These are phyloP conservation scores for Neocrepidodera transversa DNA, from an alignment of 2,888 invertebrate genomes.

Conservation along the genomic window DNA sequence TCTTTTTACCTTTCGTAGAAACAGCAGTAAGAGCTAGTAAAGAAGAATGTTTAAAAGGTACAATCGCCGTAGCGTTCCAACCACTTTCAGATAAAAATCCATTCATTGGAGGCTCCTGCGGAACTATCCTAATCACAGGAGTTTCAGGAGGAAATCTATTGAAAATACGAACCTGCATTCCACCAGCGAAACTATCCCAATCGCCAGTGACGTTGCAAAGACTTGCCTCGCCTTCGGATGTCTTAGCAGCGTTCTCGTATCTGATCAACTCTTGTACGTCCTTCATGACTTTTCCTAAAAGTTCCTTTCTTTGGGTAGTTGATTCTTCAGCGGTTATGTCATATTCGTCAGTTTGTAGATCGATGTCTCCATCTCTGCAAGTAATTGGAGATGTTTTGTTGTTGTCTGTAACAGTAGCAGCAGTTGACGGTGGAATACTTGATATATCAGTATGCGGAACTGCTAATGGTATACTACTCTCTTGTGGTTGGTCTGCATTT, in stretches of 20 bases:
- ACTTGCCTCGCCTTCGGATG: conserved; percentile 18
- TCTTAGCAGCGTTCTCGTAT: conserved; percentile 30
- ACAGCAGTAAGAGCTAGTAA: conserved; percentile 49
- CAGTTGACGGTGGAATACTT: neutral
- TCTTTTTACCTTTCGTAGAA: conserved; percentile 44
- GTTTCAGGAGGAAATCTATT: neutral
- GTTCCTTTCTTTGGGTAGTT: conserved; percentile 7
- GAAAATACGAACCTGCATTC: conserved; percentile 31
- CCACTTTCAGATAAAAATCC: conserved; percentile 48
- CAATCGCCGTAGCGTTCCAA: conserved; percentile 49
- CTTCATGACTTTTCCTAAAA: conserved; percentile 33
- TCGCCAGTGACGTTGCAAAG: conserved; percentile 33
- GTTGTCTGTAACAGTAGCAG: neutral
- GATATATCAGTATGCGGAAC: neutral
- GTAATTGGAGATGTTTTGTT: neutral
- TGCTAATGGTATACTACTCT: neutral
- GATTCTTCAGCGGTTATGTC: neutral
- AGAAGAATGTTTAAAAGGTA: conserved; percentile 50
- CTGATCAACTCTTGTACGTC: conserved; percentile 35
- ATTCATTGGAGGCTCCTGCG: conserved; percentile 38
- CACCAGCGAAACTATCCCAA: conserved; percentile 39
- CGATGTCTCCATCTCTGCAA: neutral
- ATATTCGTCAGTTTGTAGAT: conserved; percentile 1
- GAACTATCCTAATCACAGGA: conserved; percentile 27
- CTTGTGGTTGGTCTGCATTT: neutral